Percentiles rank a stretch among this genome's conserved stretches.
These are phyloP conservation scores for Taeniopygia guttata DNA, from an alignment of 2,797 vertebrate genomes.

Conservation along the genomic window DNA sequence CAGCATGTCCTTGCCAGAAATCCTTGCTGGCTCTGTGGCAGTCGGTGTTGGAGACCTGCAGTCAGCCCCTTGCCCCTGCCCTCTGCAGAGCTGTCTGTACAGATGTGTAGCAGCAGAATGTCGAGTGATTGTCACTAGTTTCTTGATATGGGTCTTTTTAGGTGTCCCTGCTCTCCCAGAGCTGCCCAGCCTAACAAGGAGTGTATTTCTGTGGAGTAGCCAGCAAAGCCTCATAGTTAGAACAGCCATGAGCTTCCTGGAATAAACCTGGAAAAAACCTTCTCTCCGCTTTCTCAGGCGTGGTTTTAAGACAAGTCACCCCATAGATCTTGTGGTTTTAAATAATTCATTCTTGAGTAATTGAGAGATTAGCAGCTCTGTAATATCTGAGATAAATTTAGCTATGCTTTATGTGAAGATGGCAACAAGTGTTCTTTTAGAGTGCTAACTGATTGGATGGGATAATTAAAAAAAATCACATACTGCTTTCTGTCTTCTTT, in stretches of 20 bases:
- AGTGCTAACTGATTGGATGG: neutral
- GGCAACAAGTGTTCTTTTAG: neutral
- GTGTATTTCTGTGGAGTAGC: fast-evolving
- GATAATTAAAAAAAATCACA: neutral
- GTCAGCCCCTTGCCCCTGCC: neutral
- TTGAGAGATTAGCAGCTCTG: neutral
- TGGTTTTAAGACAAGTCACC: neutral
- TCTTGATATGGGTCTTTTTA: neutral
- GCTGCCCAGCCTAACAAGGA: neutral
- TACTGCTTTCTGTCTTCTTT: neutral
- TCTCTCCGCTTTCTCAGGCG: neutral
- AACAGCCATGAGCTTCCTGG: neutral
- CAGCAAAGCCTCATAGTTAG: fast-evolving
- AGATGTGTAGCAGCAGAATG: fast-evolving
- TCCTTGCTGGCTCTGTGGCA: fast-evolving
- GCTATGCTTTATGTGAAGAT: neutral
- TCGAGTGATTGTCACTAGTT: neutral
- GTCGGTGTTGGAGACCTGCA: fast-evolving
- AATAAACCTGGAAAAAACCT: neutral
- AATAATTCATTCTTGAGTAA: neutral
- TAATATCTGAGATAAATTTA: neutral
- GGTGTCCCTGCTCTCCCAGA: neutral
- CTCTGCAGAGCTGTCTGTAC: neutral
- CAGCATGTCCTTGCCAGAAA: fast-evolving
- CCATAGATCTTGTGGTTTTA: neutral